A percentile compares a stretch with the other conserved stretches of the same genome.
Evolutionary conservation across 1,140 invertebrate genomes (phyloP).

Genomic region (Zaprionus ornatus): DNA sequence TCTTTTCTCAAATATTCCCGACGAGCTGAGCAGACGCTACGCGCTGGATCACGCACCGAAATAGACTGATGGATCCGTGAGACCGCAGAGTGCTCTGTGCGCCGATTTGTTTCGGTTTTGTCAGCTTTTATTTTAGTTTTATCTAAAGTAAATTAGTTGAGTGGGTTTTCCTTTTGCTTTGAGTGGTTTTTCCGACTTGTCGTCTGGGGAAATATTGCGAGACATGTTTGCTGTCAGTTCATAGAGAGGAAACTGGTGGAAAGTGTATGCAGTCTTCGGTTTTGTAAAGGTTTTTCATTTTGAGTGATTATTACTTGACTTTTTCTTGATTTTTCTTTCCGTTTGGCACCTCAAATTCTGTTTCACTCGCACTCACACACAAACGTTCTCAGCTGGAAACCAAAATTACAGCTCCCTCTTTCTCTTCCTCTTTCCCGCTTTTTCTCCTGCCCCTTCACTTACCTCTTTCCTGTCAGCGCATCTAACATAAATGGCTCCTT

Average conservation of each 20-base stretch:
- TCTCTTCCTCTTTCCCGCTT: neutral
- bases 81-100: neutral
- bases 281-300: neutral
- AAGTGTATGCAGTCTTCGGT: neutral
- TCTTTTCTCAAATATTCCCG: constrained; percentile 15
- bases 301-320: neutral
- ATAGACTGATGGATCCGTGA: constrained; percentile 65
- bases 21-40: constrained; percentile 49
- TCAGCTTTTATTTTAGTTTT: constrained; percentile 57
- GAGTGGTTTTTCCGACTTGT: constrained; percentile 2
- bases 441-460: constrained; percentile 19
- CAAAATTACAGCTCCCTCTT: neutral
- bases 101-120: constrained; percentile 35
- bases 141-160: constrained; percentile 27
- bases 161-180: constrained; percentile 1
- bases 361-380: neutral
- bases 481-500: constrained; percentile 86
- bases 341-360: neutral
- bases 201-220: neutral
- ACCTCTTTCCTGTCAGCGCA: constrained; percentile 76
- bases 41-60: constrained; percentile 82
- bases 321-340: neutral
- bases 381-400: neutral
- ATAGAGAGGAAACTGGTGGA: neutral
- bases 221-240: neutral